phyloP scores from a whole-genome alignment of 30 jellyfish, hydroid and myxozoan species.

The Cassiopea andromeda region DNA sequence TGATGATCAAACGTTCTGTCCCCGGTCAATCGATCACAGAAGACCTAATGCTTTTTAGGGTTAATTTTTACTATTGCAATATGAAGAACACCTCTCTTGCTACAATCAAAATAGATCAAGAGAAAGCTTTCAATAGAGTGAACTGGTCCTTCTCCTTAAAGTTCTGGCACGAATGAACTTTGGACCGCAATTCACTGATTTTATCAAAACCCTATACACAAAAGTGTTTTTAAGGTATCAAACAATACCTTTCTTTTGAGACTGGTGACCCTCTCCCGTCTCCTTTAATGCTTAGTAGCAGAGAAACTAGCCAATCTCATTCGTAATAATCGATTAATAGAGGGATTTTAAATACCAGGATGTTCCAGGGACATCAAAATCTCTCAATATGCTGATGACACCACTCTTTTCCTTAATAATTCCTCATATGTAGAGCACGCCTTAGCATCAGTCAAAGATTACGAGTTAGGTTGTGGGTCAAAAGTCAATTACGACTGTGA shows the following conservation, averaged over 20 bases:
- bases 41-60: conserved; percentile 41
- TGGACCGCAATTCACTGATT: conserved; percentile 6
- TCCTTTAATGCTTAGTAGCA: neutral
- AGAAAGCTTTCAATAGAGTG: conserved; percentile 70
- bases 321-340: neutral
- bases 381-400: neutral
- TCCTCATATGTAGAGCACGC: neutral
- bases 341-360: neutral
- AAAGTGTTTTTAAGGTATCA: neutral
- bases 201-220: neutral
- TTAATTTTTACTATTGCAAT: conserved; percentile 9
- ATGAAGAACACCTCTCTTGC: conserved; percentile 16
- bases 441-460: neutral
- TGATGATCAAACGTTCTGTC: conserved; percentile 59
- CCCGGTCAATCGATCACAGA: conserved; percentile 64
- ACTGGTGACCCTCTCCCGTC: neutral
- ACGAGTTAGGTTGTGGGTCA: no score
- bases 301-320: neutral
- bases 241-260: neutral
- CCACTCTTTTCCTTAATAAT: neutral
- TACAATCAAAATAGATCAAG: conserved; percentile 49
- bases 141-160: conserved; percentile 51
- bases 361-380: neutral
- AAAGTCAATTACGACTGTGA: no score
- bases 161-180: conserved; percentile 39